Conservation (phyloP, 2,113 vertebrate genomes). For the Sander vitreus region DNA sequence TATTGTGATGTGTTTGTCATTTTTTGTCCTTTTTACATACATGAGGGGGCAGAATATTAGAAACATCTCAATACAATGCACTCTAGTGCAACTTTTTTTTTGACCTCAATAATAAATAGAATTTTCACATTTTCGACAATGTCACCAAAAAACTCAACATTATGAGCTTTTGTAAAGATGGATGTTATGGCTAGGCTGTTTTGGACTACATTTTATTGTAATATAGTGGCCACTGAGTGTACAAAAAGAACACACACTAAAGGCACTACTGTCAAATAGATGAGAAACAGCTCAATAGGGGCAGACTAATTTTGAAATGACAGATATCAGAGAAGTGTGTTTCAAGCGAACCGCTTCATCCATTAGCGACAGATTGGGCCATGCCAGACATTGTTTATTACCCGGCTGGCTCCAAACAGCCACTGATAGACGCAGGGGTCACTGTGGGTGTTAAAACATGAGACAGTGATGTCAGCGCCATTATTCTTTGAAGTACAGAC, state of each 20-base stretch:
- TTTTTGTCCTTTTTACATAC: background rate
- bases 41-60: background rate
- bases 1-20: background rate
- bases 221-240: background rate
- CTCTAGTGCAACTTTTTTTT: background rate
- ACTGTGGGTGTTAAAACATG: constrained; percentile 19
- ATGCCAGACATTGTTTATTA: constrained; percentile 20
- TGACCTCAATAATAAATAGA: background rate
- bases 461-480: constrained; percentile 10
- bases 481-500: constrained; percentile 12
- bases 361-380: constrained; percentile 19
- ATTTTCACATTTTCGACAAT: background rate
- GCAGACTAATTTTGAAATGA: constrained; percentile 3
- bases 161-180: background rate
- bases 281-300: background rate
- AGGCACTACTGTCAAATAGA: background rate
- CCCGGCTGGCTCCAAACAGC: constrained; percentile 3
- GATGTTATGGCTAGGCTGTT: background rate
- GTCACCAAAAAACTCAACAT: background rate
- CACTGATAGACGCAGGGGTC: constrained; percentile 17
- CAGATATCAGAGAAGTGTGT: background rate
- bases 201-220: background rate
- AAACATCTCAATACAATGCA: background rate
- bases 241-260: background rate
- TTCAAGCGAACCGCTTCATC: background rate